phyloP scores from a whole-genome alignment of 2,113 vertebrate species.

The Danio rerio region DNA sequence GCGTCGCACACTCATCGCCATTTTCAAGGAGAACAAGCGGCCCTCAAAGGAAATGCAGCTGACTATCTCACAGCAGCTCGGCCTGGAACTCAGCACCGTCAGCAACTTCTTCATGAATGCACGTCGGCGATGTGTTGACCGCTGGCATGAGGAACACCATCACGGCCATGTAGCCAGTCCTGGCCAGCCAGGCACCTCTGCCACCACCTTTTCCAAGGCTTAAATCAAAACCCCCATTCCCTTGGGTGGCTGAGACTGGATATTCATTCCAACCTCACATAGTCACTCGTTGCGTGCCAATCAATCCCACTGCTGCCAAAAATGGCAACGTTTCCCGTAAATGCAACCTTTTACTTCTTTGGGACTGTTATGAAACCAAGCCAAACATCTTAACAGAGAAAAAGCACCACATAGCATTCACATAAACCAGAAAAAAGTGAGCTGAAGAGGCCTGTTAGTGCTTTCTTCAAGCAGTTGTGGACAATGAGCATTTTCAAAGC shows the following conservation, averaged over 20 bases:
- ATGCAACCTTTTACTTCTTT: conserved; percentile 65
- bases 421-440: not conserved
- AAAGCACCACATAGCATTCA: conserved; percentile 6
- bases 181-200: conserved; percentile 83
- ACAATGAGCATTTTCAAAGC: conserved; percentile 72
- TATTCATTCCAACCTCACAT: conserved; percentile 25
- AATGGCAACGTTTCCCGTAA: conserved; percentile 57
- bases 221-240: conserved; percentile 73
- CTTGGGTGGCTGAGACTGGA: conserved; percentile 11
- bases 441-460: conserved; percentile 46
- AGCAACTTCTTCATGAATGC: conserved; percentile 99
- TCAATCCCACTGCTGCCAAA: conserved; percentile 70
- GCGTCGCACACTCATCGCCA: conserved; percentile 96
- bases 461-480: conserved; percentile 59
- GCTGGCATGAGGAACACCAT: conserved; percentile 91
- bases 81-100: conserved; percentile 96
- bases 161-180: conserved; percentile 74
- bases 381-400: conserved; percentile 40
- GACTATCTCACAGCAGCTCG: conserved; percentile 98
- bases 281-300: conserved; percentile 67
- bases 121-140: conserved; percentile 95
- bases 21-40: conserved; percentile 99
- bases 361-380: conserved; percentile 58
- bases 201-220: conserved; percentile 96
- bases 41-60: conserved; percentile 98